Conservation (phyloP, 30 jellyfish, hydroid and myxozoan genomes). For the Phacellophora camtschatica region DNA sequence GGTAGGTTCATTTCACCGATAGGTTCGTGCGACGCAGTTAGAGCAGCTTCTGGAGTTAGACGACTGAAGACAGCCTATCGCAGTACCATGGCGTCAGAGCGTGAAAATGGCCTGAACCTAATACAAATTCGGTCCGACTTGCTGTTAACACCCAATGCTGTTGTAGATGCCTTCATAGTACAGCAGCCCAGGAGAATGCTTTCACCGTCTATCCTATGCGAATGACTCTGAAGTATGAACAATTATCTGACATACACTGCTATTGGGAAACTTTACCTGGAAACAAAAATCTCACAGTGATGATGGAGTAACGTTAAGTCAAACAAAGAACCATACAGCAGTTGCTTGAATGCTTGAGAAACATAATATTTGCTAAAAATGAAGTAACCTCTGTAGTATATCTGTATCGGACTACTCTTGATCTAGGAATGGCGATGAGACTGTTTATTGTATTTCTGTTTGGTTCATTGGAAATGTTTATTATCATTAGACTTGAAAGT, state of each 20-base stretch:
- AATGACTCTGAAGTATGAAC: too few species aligned
- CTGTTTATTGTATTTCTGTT: too few species aligned
- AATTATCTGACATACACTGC: too few species aligned
- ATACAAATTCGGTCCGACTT: too few species aligned
- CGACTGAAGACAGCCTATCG: constrained; percentile 57
- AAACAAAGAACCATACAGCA: background rate
- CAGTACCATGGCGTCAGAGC: constrained; percentile 38
- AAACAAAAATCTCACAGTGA: too few species aligned
- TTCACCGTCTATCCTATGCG: too few species aligned
- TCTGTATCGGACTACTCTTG: background rate
- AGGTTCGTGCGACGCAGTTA: too few species aligned
- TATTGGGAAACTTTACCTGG: too few species aligned
- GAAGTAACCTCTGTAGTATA: background rate
- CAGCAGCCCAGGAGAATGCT: constrained; percentile 55
- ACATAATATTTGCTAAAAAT: background rate
- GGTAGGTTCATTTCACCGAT: too few species aligned
- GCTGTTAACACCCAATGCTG: constrained; percentile 24
- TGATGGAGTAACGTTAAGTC: too few species aligned
- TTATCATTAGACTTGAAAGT: background rate
- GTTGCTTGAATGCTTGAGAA: background rate
- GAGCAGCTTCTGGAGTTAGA: too few species aligned
- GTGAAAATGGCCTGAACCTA: constrained; percentile 23
- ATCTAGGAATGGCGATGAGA: constrained; percentile 1
- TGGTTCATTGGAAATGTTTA: background rate
- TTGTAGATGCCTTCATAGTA: constrained; percentile 49